Evolutionary conservation across 1,140 invertebrate species (phyloP), one percentile per base, ranked within the genome.

Genomic region (Holcopasites calliopsidis): DNA sequence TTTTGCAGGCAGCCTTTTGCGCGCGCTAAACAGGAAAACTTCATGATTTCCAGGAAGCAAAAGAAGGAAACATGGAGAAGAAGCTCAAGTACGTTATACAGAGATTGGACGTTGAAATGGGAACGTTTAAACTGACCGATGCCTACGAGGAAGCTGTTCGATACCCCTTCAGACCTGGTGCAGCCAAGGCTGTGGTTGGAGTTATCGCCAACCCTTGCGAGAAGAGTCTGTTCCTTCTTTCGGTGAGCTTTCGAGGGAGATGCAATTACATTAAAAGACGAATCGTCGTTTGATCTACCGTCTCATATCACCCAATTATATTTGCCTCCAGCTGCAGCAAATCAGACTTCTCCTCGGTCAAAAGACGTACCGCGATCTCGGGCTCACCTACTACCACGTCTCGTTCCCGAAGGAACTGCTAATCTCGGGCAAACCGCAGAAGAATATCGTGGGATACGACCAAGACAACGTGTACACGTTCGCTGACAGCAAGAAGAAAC

Each of bases 151-250:
- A 93, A 78, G 93, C 92, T 4, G 84, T 93, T 4, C 79, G 91
- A 10, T 95, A 94, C 91, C 94, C 94, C 44, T 95, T 94, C 91
- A 92, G 94, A 86, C 87, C 92, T 5, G 92, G 92, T 7, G 93
- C 94, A 4, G 91, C 92, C 0, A 95, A 94, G 79, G 91, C 91
- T 31, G 93, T 95, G 13, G 85, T 95, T 76, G 92, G 90, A 3
- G 88, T 95, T 0, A 70, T 90, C 4, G 77, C 87, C 1, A 80
- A 77, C 2, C 80, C 85, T 1, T 92, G 92, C 55, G 91, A 91
- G 62, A 92, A 90, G 80, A 90, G 87, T 54, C 81, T 82, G 0
- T 44, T 91, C 8, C 89, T 88, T n/a, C 16, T 91, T 57, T 92
- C 91, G 58, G 91, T 91, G 84, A 88, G 72, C 40, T 50, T 60